phyloP scores from a whole-genome alignment of 2,797 vertebrate genomes.

The Sebastes flavidus region DNA sequence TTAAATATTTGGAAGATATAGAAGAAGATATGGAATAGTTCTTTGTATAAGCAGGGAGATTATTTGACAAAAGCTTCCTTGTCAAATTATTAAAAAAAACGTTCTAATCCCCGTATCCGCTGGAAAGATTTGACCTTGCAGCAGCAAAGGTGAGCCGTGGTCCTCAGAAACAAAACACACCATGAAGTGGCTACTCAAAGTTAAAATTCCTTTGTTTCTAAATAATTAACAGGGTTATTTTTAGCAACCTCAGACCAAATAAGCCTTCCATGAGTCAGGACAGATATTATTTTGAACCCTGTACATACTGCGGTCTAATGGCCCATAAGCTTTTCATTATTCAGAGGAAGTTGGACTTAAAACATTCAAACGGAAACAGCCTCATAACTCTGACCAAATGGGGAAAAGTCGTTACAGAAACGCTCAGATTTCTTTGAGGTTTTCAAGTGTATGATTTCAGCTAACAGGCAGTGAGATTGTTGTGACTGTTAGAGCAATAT shows the following conservation, averaged over 20 bases:
- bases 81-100: conserved; percentile 15
- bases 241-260: conserved; percentile 41
- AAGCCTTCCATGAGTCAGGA: conserved; percentile 11
- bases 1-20: background rate
- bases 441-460: conserved; percentile 47
- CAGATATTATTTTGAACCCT: conserved; percentile 23
- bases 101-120: conserved; percentile 14
- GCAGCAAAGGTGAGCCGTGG: conserved; percentile 12
- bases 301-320: conserved; percentile 11
- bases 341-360: conserved; percentile 43
- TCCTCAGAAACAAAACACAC: conserved; percentile 49
- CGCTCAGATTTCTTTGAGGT: conserved; percentile 36
- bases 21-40: background rate
- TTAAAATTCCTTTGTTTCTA: conserved; percentile 29
- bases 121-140: conserved; percentile 60
- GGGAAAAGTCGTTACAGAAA: conserved; percentile 33
- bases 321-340: conserved; percentile 52
- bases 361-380: conserved; percentile 23
- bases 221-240: conserved; percentile 56
- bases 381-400: conserved; percentile 19
- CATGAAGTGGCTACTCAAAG: background rate
- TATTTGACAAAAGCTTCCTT: background rate
- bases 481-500: conserved; percentile 60
- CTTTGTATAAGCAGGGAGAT: background rate
- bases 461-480: conserved; percentile 48